Evolutionary conservation across 1,140 invertebrate species (phyloP).

Genomic region (Pseudoatta argentina): DNA sequence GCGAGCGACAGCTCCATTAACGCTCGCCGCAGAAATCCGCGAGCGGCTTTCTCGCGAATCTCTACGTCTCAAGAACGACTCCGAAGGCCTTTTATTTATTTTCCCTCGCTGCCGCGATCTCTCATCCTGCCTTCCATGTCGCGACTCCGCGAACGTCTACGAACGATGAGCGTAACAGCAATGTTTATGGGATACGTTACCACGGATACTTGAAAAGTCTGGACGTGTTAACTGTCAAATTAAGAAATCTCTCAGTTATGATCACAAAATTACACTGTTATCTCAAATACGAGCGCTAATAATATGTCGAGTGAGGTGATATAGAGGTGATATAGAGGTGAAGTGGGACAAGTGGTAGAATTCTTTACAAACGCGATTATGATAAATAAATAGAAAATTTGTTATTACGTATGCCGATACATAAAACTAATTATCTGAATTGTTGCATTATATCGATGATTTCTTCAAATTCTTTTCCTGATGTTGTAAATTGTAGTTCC

Average conservation of each 20-base stretch:
- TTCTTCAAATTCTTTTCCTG: too few species aligned
- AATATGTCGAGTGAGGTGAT: neutral
- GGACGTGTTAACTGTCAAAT: slow-evolving; percentile 59
- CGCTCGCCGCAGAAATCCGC: slow-evolving; percentile 71
- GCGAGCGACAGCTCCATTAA: slow-evolving; percentile 75
- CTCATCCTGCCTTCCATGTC: slow-evolving; percentile 43
- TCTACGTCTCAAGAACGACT: slow-evolving; percentile 31
- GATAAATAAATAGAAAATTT: neutral
- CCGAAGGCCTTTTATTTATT: slow-evolving; percentile 21
- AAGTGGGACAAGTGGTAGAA: neutral
- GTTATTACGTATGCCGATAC: neutral
- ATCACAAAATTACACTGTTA: slow-evolving; percentile 4
- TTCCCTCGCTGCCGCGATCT: slow-evolving; percentile 22
- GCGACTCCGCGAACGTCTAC: slow-evolving; percentile 16
- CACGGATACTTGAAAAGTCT: slow-evolving; percentile 42
- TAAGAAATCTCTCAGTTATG: slow-evolving; percentile 32
- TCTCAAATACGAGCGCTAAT: slow-evolving; percentile 22
- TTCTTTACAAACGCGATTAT: neutral
- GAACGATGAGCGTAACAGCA: slow-evolving; percentile 30
- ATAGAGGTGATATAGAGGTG: too few species aligned
- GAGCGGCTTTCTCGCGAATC: slow-evolving; percentile 39
- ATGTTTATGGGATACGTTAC: slow-evolving; percentile 3
- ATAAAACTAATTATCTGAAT: neutral
- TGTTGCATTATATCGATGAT: too few species aligned
- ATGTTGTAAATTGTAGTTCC: too few species aligned